A percentile compares a stretch with the other conserved stretches of the same genome.
Evolutionary conservation across 2,113 vertebrate genomes (phyloP).

Genomic region (Callithrix jacchus): DNA sequence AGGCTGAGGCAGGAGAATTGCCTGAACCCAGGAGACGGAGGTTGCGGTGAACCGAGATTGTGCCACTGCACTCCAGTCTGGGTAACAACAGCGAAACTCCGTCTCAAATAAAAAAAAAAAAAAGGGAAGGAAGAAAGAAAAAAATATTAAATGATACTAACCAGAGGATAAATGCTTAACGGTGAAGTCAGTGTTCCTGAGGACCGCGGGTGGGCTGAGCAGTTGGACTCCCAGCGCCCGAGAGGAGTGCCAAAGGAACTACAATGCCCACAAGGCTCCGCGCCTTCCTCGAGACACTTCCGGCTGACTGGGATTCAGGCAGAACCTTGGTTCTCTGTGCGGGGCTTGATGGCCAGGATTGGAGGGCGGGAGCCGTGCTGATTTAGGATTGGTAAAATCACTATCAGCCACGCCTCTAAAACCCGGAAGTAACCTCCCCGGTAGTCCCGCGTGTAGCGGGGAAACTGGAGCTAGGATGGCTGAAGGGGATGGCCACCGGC

Average conservation of each 20-base stretch:
- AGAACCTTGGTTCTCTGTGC: slow-evolving; percentile 26
- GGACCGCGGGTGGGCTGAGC: accelerated
- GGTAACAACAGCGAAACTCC: too few species aligned
- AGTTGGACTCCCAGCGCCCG: accelerated
- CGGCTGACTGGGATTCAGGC: neutral
- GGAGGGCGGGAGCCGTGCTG: neutral
- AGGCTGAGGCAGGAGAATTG: too few species aligned
- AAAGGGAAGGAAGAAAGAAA: too few species aligned
- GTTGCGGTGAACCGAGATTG: too few species aligned
- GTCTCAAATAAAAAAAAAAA: too few species aligned
- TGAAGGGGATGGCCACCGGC: accelerated
- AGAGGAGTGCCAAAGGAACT: neutral
- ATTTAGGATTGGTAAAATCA: neutral
- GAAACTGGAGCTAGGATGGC: accelerated
- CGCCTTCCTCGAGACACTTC: neutral
- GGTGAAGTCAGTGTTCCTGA: neutral
- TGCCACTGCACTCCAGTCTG: too few species aligned
- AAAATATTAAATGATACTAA: neutral
- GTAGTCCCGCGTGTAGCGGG: accelerated
- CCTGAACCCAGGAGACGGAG: too few species aligned
- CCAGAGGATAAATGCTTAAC: neutral
- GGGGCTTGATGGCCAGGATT: neutral
- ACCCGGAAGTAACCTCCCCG: slow-evolving; percentile 35
- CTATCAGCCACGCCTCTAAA: neutral
- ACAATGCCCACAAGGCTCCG: slow-evolving; percentile 43